Evolutionary conservation across 2,888 invertebrate species (phyloP).

Genomic region (Lacanobia wlatinum): DNA sequence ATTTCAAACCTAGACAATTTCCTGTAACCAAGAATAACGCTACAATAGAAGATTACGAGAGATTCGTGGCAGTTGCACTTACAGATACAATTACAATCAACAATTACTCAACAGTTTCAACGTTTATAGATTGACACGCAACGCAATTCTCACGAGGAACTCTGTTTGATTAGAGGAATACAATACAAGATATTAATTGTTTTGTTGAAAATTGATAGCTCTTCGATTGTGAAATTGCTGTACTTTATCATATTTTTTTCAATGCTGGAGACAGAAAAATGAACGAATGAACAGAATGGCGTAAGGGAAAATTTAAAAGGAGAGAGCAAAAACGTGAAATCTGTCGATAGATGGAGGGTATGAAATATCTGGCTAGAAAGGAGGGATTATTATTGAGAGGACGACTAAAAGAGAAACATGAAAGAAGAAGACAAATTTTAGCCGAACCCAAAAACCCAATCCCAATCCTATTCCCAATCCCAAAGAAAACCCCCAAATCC

Average conservation of each 20-base stretch:
- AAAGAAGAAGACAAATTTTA: too few relatives aligned
- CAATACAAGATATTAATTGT: background rate
- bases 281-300: background rate
- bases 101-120: slow-evolving; percentile 29
- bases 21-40: background rate
- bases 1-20: background rate
- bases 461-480: too few relatives aligned
- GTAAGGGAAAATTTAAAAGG: background rate
- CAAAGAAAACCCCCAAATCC: too few relatives aligned
- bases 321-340: too few relatives aligned
- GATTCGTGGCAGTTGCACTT: slow-evolving; percentile 15
- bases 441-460: too few relatives aligned
- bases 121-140: slow-evolving; percentile 53
- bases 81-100: slow-evolving; percentile 43
- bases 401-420: too few relatives aligned
- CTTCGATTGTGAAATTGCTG: background rate
- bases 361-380: too few relatives aligned
- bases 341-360: too few relatives aligned
- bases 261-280: background rate
- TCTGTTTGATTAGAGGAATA: slow-evolving; percentile 27
- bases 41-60: slow-evolving; percentile 8
- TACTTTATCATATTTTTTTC: background rate
- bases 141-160: slow-evolving; percentile 40
- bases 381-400: too few relatives aligned
- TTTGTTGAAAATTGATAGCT: slow-evolving; percentile 15